A percentile compares a stretch with the other conserved stretches of the same genome.
Evolutionary conservation across 2,888 invertebrate genomes (phyloP).

Genomic region (Dioctria linearis): DNA sequence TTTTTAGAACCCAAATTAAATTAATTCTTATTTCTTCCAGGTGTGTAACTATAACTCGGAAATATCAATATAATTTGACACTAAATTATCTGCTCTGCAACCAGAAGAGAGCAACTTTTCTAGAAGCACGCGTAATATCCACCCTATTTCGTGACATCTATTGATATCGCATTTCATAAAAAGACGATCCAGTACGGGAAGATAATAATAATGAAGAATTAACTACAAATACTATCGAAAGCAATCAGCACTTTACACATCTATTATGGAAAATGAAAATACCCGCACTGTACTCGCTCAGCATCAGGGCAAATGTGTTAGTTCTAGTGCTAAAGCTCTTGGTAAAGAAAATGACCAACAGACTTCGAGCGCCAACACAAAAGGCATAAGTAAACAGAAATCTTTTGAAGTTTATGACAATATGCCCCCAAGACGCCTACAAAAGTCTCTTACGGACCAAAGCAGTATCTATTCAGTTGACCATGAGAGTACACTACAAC

Average conservation of each 20-base stretch:
- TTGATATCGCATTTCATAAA: neutral
- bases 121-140: neutral
- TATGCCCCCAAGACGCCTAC: neutral
- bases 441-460: slow-evolving; percentile 23
- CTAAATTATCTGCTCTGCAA: no score
- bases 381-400: neutral
- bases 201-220: slow-evolving; percentile 4
- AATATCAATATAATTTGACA: no score
- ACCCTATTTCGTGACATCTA: slow-evolving; percentile 1
- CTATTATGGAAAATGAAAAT: slow-evolving; percentile 29
- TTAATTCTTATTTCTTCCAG: no score
- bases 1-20: no score
- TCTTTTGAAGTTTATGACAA: slow-evolving; percentile 9
- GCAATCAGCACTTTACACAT: neutral
- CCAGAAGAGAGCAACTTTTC: neutral
- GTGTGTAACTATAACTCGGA: no score
- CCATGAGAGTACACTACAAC: slow-evolving; percentile 59
- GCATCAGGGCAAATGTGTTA: neutral
- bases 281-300: slow-evolving; percentile 6
- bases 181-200: slow-evolving; percentile 8
- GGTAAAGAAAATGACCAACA: neutral
- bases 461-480: neutral
- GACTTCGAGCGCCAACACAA: neutral
- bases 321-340: slow-evolving; percentile 4
- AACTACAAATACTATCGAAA: slow-evolving; percentile 11